phyloP scores from a whole-genome alignment of 2,113 vertebrate genomes.

The Rhea pennata region DNA sequence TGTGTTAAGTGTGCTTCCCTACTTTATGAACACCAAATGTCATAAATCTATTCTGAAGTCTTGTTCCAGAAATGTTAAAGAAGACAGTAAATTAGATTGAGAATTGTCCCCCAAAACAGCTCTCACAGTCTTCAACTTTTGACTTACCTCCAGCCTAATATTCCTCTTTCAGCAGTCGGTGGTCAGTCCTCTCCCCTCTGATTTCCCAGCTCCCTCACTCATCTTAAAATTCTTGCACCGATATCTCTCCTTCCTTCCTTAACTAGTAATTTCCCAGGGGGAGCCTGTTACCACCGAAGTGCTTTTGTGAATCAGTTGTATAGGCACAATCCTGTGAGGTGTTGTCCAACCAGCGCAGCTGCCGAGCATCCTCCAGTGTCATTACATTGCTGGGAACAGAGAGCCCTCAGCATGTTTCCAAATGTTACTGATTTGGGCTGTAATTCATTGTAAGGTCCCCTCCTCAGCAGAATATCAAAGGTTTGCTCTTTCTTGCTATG shows the following conservation, averaged over 20 bases:
- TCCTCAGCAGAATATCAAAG: background rate
- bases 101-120: background rate
- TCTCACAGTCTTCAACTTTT: background rate
- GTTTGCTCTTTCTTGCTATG: background rate
- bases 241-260: background rate
- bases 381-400: background rate
- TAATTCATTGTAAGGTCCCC: background rate
- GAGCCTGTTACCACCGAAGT: background rate
- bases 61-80: background rate
- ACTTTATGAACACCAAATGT: background rate
- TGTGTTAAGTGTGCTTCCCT: background rate
- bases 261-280: conserved; percentile 4
- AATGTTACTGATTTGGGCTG: background rate
- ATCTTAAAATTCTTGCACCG: conserved; percentile 6
- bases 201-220: background rate
- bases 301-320: background rate
- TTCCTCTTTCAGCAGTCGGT: background rate
- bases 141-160: background rate
- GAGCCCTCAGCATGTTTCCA: background rate
- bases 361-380: background rate
- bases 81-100: background rate
- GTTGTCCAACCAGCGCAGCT: background rate
- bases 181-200: background rate
- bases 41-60: background rate
- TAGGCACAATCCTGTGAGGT: background rate